Conservation (phyloP, 2,888 invertebrate genomes). For the Lydus trimaculatus region DNA sequence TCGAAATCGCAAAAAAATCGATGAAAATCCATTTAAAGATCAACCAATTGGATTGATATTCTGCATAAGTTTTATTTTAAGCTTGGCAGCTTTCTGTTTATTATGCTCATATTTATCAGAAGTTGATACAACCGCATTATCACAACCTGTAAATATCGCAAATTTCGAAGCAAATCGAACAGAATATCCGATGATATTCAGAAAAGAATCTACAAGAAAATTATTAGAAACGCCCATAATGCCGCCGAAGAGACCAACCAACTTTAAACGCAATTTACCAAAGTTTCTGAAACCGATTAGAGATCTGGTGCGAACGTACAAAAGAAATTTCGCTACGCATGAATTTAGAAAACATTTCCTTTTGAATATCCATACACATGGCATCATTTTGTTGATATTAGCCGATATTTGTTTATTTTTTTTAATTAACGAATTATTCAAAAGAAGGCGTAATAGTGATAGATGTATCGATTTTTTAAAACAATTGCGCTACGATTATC, state of each 20-base stretch:
- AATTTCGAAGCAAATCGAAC: not conserved
- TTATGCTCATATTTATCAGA: not conserved
- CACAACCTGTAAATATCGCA: not conserved
- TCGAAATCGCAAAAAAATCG: slow-evolving; percentile 7
- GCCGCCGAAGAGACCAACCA: not conserved
- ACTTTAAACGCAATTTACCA: not conserved
- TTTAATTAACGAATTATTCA: not conserved
- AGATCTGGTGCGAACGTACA: not conserved
- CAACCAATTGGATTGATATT: not conserved
- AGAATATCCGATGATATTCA: not conserved
- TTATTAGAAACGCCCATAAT: not conserved
- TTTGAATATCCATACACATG: not conserved
- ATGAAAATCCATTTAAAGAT: not conserved
- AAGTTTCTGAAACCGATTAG: not conserved
- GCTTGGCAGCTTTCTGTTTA: not conserved
- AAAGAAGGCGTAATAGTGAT: not conserved
- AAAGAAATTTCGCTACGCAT: too few species aligned
- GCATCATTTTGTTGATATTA: not conserved
- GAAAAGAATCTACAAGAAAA: not conserved
- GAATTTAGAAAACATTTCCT: not conserved
- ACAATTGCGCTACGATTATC: not conserved
- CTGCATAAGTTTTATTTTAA: not conserved
- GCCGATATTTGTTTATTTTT: not conserved
- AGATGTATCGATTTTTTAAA: not conserved
- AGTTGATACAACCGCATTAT: not conserved